These are phyloP conservation scores for Liparis tanakae DNA, from an alignment of 2,797 vertebrate genomes.

Conservation along the genomic window DNA sequence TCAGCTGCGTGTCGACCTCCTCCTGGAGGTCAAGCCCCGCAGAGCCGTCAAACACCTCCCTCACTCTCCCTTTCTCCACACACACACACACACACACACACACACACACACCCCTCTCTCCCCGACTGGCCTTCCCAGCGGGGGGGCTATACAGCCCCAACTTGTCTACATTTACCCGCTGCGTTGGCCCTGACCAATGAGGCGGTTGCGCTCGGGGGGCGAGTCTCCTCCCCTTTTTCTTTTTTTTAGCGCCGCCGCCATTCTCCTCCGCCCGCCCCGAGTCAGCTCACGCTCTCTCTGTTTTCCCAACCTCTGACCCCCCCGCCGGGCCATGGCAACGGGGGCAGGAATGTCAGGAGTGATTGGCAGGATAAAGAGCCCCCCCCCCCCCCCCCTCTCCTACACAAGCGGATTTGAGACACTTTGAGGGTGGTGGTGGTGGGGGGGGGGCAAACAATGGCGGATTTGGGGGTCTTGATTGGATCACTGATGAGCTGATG, in stretches of 20 bases:
- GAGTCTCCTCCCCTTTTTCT: slow-evolving; percentile 66
- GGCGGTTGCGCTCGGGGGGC: slow-evolving; percentile 37
- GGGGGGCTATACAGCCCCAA: slow-evolving; percentile 90
- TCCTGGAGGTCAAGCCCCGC: slow-evolving; percentile 90
- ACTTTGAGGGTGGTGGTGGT: slow-evolving; percentile 81
- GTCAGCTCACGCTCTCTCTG: slow-evolving; percentile 96
- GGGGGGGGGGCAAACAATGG: slow-evolving; percentile 81
- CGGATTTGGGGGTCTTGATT: slow-evolving; percentile 90
- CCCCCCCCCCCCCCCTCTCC: slow-evolving; percentile 76
- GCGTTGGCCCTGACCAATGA: slow-evolving; percentile 78
- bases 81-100: slow-evolving; percentile 30
- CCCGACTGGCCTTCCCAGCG: slow-evolving; percentile 87
- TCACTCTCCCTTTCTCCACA: slow-evolving; percentile 44
- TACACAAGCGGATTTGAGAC: slow-evolving; percentile 96
- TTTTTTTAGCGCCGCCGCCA: slow-evolving; percentile 89
- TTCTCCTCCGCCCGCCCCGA: slow-evolving; percentile 85
- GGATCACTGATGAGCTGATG: slow-evolving; percentile 98
- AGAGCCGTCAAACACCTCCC: slow-evolving; percentile 90
- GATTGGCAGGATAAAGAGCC: slow-evolving; percentile 99
- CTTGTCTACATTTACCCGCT: slow-evolving; percentile 99
- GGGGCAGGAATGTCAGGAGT: slow-evolving; percentile 98
- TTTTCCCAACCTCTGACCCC: slow-evolving; percentile 97
- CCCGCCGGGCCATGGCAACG: slow-evolving; percentile 95
- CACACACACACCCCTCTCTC: slow-evolving; percentile 62
- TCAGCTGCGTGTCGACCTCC: slow-evolving; percentile 44